Evolutionary conservation across 2,797 vertebrate species (phyloP), one percentile per base, ranked within the genome.

Genomic region (Naso thynnoides): DNA sequence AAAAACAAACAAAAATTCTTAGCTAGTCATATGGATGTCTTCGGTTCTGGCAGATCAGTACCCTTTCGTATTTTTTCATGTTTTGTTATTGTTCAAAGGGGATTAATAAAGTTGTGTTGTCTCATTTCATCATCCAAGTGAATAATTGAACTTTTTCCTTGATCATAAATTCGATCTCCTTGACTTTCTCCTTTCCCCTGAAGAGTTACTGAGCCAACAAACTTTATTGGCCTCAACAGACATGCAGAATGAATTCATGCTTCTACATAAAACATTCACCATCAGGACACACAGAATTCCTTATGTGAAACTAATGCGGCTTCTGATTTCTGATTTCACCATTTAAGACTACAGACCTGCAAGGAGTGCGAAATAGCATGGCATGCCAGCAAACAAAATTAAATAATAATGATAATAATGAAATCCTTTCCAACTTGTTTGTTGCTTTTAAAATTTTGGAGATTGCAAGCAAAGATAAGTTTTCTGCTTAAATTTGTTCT

Each of bases 21-120:
- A 19, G 21, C 13, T 27, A 18, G 26, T 49, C 27, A 44, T 53
- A 18, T 18, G 4, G 45, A 19, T 16, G 42, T 3, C 26, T 52
- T 23, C 41, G 36, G n/a, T 61, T 65, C 16, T 6, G 26, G 11
- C 45, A 24, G 23, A 33, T 47, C 36, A 33, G 29, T 29, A 48
- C 60, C 27, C 41, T 49, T 69, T 7, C 54, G 5, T 62, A 62
- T 45, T 42, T 70, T 47, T 71, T 59, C 6, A 53, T 48, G 24
- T 39, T 68, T 70, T 79, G 19, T 10, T 65, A 19, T 60, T 49
- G 42, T 64, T 59, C 60, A 3, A 8, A 45, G 24, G 79, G 67
- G 78, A 83, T 79, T 70, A 47, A 64, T 83, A 74, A 81, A 74
- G 57, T 48, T 42, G 47, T 65, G 57, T 47, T 58, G 42, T 63